A percentile compares a stretch with the other conserved stretches of the same genome.
phyloP scores from a whole-genome alignment of 2,113 vertebrate species.

The Platanista minor region DNA sequence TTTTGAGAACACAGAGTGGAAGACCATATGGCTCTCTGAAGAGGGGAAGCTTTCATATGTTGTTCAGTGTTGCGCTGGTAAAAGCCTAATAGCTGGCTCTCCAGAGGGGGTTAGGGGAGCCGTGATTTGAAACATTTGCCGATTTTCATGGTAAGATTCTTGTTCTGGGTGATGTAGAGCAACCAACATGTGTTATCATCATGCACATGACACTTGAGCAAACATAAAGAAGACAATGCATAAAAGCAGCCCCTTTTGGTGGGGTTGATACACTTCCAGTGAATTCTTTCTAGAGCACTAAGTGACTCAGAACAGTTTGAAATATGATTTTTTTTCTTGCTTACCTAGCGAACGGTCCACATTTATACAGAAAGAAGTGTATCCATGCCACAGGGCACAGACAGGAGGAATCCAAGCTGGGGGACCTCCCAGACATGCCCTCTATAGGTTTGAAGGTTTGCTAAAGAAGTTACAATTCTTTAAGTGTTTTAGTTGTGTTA shows the following conservation, averaged over 20 bases:
- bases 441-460: not conserved
- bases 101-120: rapidly evolving
- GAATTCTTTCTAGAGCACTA: not conserved
- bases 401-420: not conserved
- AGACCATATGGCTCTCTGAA: no score
- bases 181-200: not conserved
- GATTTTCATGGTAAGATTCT: not conserved
- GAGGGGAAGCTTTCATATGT: rapidly evolving
- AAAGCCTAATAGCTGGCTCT: not conserved
- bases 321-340: not conserved
- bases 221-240: constrained; percentile 29
- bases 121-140: not conserved
- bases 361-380: not conserved
- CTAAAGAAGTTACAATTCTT: not conserved
- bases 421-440: no score
- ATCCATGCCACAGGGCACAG: no score
- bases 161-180: not conserved
- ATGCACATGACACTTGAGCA: constrained; percentile 34
- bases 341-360: not conserved
- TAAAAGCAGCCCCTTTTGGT: constrained; percentile 44
- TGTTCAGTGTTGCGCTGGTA: not conserved
- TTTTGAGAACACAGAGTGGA: not conserved
- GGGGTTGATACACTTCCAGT: not conserved
- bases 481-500: not conserved
- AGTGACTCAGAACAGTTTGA: not conserved